These are phyloP conservation scores for Limonius californicus DNA, from an alignment of 1,140 invertebrate species.

Conservation along the genomic window DNA sequence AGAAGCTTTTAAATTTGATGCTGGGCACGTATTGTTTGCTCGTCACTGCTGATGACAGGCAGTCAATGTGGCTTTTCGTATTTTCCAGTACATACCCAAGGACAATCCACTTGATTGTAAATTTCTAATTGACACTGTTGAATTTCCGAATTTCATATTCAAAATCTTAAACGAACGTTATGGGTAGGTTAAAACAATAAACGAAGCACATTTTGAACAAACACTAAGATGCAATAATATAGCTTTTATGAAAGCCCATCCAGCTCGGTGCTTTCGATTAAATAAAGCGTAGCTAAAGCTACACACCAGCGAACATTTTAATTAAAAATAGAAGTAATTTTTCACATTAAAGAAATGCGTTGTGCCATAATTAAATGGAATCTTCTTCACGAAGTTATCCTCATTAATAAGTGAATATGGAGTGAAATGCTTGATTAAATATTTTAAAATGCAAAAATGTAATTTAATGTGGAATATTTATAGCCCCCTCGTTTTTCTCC, in stretches of 20 bases:
- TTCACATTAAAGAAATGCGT: constrained; percentile 1
- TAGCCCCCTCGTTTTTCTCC: constrained; percentile 1
- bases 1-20: background rate
- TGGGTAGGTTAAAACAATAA: too few species aligned
- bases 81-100: background rate
- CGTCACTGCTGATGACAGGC: background rate
- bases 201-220: too few species aligned
- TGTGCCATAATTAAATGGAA: constrained; percentile 3
- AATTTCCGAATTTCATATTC: too few species aligned
- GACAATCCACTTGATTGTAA: too few species aligned
- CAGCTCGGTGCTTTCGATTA: background rate
- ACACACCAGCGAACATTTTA: constrained; percentile 3
- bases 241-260: background rate
- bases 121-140: too few species aligned
- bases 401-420: constrained; percentile 13
- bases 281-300: constrained; percentile 4
- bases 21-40: constrained; percentile 6
- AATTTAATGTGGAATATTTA: constrained; percentile 6
- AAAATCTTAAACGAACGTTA: too few species aligned
- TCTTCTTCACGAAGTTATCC: background rate
- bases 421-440: constrained; percentile 9
- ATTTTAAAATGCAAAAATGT: constrained; percentile 7
- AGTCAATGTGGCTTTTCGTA: constrained; percentile 6
- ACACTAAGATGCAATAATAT: too few species aligned
- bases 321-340: constrained; percentile 13